These are phyloP conservation scores for Strigamia transsilvanica DNA, from an alignment of 2,888 invertebrate genomes.

Conservation along the genomic window DNA sequence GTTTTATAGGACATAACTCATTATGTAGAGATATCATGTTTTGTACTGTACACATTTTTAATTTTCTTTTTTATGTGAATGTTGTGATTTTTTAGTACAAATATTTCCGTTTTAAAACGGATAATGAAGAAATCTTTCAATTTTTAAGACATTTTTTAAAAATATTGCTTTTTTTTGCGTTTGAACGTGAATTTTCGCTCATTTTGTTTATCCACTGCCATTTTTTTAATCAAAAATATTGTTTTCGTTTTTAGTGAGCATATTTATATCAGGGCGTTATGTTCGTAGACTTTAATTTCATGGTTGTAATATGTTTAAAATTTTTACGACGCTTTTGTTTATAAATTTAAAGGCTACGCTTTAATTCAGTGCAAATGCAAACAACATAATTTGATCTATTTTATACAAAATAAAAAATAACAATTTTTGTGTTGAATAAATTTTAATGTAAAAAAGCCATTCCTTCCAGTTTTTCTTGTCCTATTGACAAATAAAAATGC, in stretches of 20 bases:
- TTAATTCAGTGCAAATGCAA: constrained; percentile 15
- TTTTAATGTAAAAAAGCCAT: neutral
- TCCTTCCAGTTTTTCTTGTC: too few species aligned
- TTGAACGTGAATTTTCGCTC: neutral
- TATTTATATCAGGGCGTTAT: neutral
- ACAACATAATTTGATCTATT: neutral
- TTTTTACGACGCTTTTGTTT: neutral
- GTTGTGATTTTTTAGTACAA: constrained; percentile 37
- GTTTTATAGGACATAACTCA: neutral
- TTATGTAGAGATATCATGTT: constrained; percentile 13
- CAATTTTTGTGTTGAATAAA: constrained; percentile 12
- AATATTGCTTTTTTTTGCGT: neutral
- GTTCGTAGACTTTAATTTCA: neutral
- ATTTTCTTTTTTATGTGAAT: constrained; percentile 18
- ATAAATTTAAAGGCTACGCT: neutral
- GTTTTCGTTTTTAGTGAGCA: neutral
- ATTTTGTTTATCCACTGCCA: neutral
- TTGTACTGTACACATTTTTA: constrained; percentile 24
- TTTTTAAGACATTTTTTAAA: neutral
- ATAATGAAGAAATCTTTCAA: neutral
- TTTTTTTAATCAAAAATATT: neutral
- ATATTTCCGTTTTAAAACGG: neutral
- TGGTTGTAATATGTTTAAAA: neutral
- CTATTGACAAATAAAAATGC: too few species aligned
- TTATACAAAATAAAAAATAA: constrained; percentile 16